A percentile compares a stretch with the other conserved stretches of the same genome.
Evolutionary conservation across 2,797 vertebrate species (phyloP).

Genomic region (Premnoplex brunnescens): DNA sequence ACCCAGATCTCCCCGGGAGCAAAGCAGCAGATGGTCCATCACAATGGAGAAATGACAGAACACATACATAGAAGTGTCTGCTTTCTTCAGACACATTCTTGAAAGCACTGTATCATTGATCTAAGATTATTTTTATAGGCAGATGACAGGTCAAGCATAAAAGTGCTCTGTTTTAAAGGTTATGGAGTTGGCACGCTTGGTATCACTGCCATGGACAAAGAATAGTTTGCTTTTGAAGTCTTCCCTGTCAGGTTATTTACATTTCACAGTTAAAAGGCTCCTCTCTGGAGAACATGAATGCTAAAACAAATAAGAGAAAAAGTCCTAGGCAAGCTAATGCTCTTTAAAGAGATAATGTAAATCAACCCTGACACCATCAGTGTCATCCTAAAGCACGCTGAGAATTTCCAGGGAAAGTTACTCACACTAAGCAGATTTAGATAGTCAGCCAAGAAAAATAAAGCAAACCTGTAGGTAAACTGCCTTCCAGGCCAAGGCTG

Average conservation of each 20-base stretch:
- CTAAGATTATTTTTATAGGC: slow-evolving; percentile 63
- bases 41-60: slow-evolving; percentile 45
- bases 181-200: slow-evolving; percentile 55
- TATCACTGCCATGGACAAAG: slow-evolving; percentile 34
- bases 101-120: slow-evolving; percentile 53
- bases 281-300: slow-evolving; percentile 36
- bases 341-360: slow-evolving; percentile 60
- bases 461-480: slow-evolving; percentile 39
- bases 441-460: slow-evolving; percentile 38
- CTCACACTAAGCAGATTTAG: slow-evolving; percentile 24
- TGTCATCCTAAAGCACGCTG: slow-evolving; percentile 4
- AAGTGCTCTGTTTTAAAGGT: slow-evolving; percentile 62
- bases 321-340: slow-evolving; percentile 26
- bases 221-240: slow-evolving; percentile 67
- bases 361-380: slow-evolving; percentile 25
- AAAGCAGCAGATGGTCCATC: slow-evolving; percentile 38
- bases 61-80: slow-evolving; percentile 29
- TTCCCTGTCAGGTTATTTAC: slow-evolving; percentile 49
- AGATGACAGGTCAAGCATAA: slow-evolving; percentile 62
- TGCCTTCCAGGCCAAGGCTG: slow-evolving; percentile 38
- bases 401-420: slow-evolving; percentile 49
- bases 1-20: slow-evolving; percentile 23
- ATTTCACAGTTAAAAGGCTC: slow-evolving; percentile 56
- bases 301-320: slow-evolving; percentile 39
- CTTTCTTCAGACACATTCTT: slow-evolving; percentile 61